Evolutionary conservation across 2,797 vertebrate species (phyloP), one percentile per base, ranked within the genome.

Genomic region (Moxostoma hubbsi): DNA sequence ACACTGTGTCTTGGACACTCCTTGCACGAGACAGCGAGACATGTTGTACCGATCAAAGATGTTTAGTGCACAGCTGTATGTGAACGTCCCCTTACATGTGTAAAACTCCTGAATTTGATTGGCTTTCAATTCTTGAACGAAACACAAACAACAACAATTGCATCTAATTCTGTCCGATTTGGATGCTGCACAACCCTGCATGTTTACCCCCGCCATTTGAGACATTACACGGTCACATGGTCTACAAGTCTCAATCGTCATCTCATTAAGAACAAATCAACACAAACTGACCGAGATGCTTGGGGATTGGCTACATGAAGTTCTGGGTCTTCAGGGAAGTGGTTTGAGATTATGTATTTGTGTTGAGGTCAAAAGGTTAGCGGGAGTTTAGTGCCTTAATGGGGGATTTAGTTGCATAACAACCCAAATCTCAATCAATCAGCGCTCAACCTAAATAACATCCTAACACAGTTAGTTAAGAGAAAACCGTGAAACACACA

Each of bases 371-470:
- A 77, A 47, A 55, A 81, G 50, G 46, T 66, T 62, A 68, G 10
- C 65, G 53, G 47, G 51, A 13, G 62, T 70, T 77, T 59, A 72
- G 70, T 49, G 49, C 46, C 68, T 81, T 65, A 81, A 59, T 77
- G 68, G 46, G 61, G 70, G 68, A 65, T 77, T 84, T 46, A 75
- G 73, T 80, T 82, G 61, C 59, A 75, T 70, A 85, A 84, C 66
- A 82, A 53, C 54, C 45, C 54, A 80, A 78, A 73, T 77, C 75
- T 85, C 71, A 65, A 78, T 81, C 75, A 62, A 72, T 82, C 74
- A 62, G 65, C 36, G 67, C 72, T 74, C 74, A 73, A 74, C 77
- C 70, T 82, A 80, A 76, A 82, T 57, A 63, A 62, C 59, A 59
- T 65, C 62, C 70, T 84, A 79, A 81, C 77, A 71, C 63, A 57